phyloP scores from a whole-genome alignment of 1,140 invertebrate genomes.

The Platyscapa corneri region DNA sequence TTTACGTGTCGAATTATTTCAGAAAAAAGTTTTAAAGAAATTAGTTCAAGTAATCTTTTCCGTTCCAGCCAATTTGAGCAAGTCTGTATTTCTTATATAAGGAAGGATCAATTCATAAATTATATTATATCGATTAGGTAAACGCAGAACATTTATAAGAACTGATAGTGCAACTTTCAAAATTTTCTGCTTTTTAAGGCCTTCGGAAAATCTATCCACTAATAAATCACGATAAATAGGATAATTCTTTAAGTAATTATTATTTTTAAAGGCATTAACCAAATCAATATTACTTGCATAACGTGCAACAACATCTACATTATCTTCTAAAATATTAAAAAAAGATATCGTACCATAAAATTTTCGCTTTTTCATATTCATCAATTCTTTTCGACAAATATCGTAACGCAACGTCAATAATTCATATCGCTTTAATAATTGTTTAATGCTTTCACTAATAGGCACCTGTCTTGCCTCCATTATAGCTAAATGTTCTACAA shows the following conservation, averaged over 20 bases:
- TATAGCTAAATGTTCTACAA: slow-evolving; percentile 1
- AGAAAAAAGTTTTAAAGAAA: not conserved
- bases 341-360: not conserved
- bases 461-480: not conserved
- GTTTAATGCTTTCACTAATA: not conserved
- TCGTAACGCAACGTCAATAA: not conserved
- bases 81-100: not conserved
- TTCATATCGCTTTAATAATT: not conserved
- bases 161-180: not conserved
- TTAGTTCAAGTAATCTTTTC: not conserved
- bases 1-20: not conserved
- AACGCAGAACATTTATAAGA: not conserved
- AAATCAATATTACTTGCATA: not conserved
- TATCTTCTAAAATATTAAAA: not conserved
- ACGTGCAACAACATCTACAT: not conserved
- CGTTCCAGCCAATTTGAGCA: not conserved
- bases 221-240: slow-evolving; percentile 12
- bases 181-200: not conserved
- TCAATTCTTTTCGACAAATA: not conserved
- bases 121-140: not conserved
- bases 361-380: not conserved
- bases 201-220: not conserved
- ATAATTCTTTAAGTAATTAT: not conserved
- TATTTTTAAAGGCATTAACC: not conserved
- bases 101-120: not conserved